Evolutionary conservation across 2,888 invertebrate genomes (phyloP), one percentile per base, ranked within the genome.

Genomic region (Lepidocyrtinus sp.): DNA sequence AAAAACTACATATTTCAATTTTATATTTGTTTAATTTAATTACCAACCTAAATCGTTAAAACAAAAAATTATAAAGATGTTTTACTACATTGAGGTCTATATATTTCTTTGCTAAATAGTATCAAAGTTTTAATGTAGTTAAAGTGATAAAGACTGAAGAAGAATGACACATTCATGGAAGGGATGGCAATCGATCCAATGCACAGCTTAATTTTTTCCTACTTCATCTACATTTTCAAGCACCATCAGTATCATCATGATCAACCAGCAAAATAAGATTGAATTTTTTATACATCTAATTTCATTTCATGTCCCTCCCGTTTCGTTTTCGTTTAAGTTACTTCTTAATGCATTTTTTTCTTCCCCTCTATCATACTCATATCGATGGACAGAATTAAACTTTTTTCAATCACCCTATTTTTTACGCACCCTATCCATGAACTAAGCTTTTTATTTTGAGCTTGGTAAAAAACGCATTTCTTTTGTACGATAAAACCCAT

Each of bases 281-380:
- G 77, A 75, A 82, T 61, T 78, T 73, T 67, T 63, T 65, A 75
- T 73, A 67, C 65, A 74, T 78, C 72, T 82, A 81, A 77, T 81
- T 75, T 81, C 79, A 76, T 83, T 84, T 79, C 75, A 78, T 81
- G 81, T 80, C 82, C 81, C 81, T 77, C 72, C 62, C 50, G 75
- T 50, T 73, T 24, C 27, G 46, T 65, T 75, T 45, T 24, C 25
- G 21, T 36, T 59, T 59, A 1, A 25, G 26, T 68, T 65, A 45
- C 62, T 67, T 65, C 62, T 83, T 82, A 79, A 79, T 79, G 82
- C 83, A 71, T 83, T 83, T 83, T 83, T 83, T 72, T 67, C 62
- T 69, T 74, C 78, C 81, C 75, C 59, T 55, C 72, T 59, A 64
- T 65, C 61, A 12, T 36, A 36, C 5, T 7, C 36, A 7, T 36